Percentiles rank a stretch among this genome's conserved stretches.
Evolutionary conservation across 2,888 invertebrate genomes (phyloP).

Genomic region (Xanthia togata): DNA sequence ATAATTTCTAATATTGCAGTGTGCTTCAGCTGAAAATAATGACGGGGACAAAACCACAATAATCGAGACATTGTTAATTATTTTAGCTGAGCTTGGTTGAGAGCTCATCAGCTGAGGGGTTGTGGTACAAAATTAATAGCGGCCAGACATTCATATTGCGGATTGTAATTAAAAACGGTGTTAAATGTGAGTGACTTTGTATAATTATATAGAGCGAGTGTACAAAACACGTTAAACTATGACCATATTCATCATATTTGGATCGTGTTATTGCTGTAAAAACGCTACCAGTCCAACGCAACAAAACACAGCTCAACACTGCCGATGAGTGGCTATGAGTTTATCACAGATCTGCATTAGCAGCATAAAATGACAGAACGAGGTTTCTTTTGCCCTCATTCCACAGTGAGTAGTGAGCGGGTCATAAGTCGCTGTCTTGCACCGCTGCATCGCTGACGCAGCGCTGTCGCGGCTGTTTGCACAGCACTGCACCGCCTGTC

Average conservation of each 20-base stretch:
- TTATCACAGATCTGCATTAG: not conserved
- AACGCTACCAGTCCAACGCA: not conserved
- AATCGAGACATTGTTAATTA: slow-evolving; percentile 73
- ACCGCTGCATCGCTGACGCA: slow-evolving; percentile 66
- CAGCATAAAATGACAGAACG: not conserved
- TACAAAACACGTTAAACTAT: not conserved
- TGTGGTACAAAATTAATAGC: slow-evolving; percentile 63
- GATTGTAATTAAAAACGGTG: not conserved
- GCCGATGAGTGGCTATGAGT: not conserved
- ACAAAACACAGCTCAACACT: not conserved
- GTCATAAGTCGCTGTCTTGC: slow-evolving; percentile 59
- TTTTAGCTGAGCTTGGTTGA: slow-evolving; percentile 70
- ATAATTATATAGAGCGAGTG: not conserved
- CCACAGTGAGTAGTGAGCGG: not conserved
- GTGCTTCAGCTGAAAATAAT: slow-evolving; percentile 47
- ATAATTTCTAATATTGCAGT: slow-evolving; percentile 23
- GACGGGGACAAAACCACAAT: slow-evolving; percentile 57
- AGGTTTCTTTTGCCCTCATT: not conserved
- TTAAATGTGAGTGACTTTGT: not conserved
- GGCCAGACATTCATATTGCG: slow-evolving; percentile 30
- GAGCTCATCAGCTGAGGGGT: slow-evolving; percentile 69
- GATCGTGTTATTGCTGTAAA: not conserved
- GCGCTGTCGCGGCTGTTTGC: slow-evolving; percentile 78
- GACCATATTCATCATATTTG: not conserved
- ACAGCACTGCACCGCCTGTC: slow-evolving; percentile 80